Base-by-base conservation (phyloP, 2,888 invertebrate genomes). In the Galeopsomyia nigrocyanea region DNA sequence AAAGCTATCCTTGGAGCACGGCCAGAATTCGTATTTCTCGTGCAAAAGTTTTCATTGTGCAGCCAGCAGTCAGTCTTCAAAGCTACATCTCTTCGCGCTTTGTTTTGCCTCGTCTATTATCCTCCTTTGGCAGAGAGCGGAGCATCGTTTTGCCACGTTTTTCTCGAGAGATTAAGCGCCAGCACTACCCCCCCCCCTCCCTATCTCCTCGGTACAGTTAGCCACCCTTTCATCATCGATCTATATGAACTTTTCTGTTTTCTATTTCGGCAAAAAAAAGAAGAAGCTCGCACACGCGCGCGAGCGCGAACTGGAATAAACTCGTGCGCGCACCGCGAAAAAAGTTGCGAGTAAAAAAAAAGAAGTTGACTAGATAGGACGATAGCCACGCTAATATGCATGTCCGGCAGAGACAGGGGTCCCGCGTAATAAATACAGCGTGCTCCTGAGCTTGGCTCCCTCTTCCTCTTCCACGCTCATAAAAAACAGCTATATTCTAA, bases 381-480 rank as follows among this genome's bases (percentile, higher is more conserved):
- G 61, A 67, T 75, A 68, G 61, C 62, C 70, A 70, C 65, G 68
- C 68, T 86, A 86, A 86, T 86, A 82, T 82, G 83, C 83, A 84
- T 86, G 86, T 86, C 85, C 83, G 87, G 86, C 83, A 80, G 81
- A 31, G 17, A 21, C 17, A 22, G 82, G 85, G 82, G 80, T 80
- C 83, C 83, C 82, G 77, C 80, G 81, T 83, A 84, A 86, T 86
- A 86, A 86, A 84, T 83, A 74, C 60, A 55, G 16, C 51, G 68
- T 19, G 47, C 65, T 69, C 69, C 68, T 62, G 57, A 64, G 56
- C 68, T 71, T 19, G 78, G 82, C 80, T 82, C 85, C 85, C 85
- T 84, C 83, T 86, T 86, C 86, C 85, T 86, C 84, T 86, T 86
- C 84, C 84, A 85, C 86, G 85, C 85, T 85, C 85, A 85, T 86